Evolutionary conservation across 2,113 vertebrate genomes (phyloP).

Genomic region (Amblyopsis rosae): DNA sequence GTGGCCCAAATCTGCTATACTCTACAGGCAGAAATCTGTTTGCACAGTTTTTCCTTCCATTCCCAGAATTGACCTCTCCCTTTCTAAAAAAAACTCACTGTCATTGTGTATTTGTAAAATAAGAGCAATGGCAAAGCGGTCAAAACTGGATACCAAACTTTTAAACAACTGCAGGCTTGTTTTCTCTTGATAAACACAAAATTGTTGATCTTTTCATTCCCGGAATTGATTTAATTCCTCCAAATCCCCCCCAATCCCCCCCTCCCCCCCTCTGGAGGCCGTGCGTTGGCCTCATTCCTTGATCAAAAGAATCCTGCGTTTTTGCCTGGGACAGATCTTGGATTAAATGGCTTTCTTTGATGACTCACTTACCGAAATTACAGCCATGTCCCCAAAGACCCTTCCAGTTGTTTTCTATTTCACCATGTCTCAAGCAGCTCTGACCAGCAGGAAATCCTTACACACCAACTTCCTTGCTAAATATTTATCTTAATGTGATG

Average conservation of each 20-base stretch:
- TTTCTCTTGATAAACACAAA: conserved; percentile 45
- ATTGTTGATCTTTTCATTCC: conserved; percentile 67
- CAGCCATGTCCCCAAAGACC: conserved; percentile 57
- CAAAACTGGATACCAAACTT: conserved; percentile 18
- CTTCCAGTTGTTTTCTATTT: conserved; percentile 21
- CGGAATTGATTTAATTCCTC: conserved; percentile 65
- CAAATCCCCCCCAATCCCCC: conserved; percentile 67
- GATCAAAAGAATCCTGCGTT: conserved; percentile 70
- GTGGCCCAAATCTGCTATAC: too few relatives aligned
- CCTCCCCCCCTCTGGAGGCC: conserved; percentile 52
- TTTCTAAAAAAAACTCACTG: not conserved
- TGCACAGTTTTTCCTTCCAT: not conserved
- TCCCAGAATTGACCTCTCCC: not conserved
- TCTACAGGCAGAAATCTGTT: not conserved
- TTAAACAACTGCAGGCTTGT: conserved; percentile 37
- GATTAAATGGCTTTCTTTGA: conserved; percentile 77
- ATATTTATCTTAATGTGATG: too few relatives aligned
- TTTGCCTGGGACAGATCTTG: conserved; percentile 64
- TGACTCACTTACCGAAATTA: conserved; percentile 76
- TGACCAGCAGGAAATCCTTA: not conserved
- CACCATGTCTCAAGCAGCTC: conserved; percentile 11
- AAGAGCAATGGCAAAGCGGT: not conserved
- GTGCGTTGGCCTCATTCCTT: conserved; percentile 63
- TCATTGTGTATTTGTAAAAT: conserved; percentile 10
- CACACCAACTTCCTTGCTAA: too few relatives aligned